Evolutionary conservation across 2,797 vertebrate genomes (phyloP), one percentile per base, ranked within the genome.

Genomic region (Darevskia mixta): DNA sequence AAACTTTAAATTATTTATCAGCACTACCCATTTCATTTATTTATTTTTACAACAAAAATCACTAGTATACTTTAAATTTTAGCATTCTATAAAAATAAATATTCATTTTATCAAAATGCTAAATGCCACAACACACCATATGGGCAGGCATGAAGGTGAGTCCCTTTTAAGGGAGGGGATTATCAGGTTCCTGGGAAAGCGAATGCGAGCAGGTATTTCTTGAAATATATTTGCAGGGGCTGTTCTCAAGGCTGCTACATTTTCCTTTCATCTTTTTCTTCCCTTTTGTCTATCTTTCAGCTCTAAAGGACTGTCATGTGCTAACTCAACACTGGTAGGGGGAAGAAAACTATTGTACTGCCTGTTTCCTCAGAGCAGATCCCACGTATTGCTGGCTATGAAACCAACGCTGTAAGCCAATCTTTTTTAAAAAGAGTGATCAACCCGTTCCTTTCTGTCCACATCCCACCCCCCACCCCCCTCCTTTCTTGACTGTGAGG

Each of bases 361-460:
- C 90, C 90, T 94, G 90, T 89, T 94, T 95, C 94, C 88, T 93
- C 85, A 77, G 73, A 93, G 94, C 94, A 95, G 94, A 96, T 90
- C 95, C 92, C 93, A 94, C 89, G 86, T 82, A 92, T 92, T 81
- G 88, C 90, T 95, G 96, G 95, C 94, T 92, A 86, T 61, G 82
- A 92, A 95, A 92, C 90, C 82, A 0, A 91, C 86, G 85, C 83
- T 0, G 23, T 1, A 87, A 32, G 92, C 95, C 95, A 95, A 95
- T 95, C 96, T 76, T 94, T 92, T 43, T 10, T 55, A 32, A 15
- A 23, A n/a, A 55, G 66, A 17, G 20, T 4, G 17, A 1, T 94
- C 92, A 92, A 94, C 90, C 89, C 93, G 94, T 95, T 93, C 25
- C 92, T 95, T 95, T 94, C 94, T 95, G 93, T 95, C 90, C 92